phyloP scores from a whole-genome alignment of 2,797 vertebrate genomes.

The Siniperca undulata region DNA sequence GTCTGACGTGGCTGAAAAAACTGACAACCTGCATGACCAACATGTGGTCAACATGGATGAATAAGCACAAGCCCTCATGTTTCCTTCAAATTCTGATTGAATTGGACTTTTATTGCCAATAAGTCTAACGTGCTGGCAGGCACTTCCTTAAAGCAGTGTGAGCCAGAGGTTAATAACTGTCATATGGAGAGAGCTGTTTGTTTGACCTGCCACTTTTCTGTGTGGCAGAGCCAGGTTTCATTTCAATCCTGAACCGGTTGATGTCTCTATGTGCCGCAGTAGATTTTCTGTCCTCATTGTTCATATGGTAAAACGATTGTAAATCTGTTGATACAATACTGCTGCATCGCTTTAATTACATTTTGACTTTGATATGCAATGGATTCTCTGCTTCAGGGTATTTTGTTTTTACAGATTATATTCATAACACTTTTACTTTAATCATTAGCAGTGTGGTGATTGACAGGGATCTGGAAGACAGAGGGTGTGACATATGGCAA shows the following conservation, averaged over 20 bases:
- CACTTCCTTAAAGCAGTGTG: slow-evolving; percentile 52
- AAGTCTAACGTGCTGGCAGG: slow-evolving; percentile 49
- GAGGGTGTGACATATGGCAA: slow-evolving; percentile 43
- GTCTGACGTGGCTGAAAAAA: background rate
- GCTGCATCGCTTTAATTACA: slow-evolving; percentile 13
- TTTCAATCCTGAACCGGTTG: background rate
- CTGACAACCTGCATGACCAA: background rate
- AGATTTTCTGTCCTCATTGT: background rate
- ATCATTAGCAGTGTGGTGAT: slow-evolving; percentile 49
- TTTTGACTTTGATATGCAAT: slow-evolving; percentile 33
- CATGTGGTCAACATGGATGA: slow-evolving; percentile 42
- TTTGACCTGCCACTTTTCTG: slow-evolving; percentile 59
- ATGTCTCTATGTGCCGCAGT: background rate
- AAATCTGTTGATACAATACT: background rate
- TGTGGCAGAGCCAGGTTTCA: slow-evolving; percentile 21
- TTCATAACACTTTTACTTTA: slow-evolving; percentile 19
- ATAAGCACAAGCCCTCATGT: slow-evolving; percentile 30
- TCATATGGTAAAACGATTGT: background rate
- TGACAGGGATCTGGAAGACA: slow-evolving; percentile 38
- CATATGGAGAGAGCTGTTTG: slow-evolving; percentile 58
- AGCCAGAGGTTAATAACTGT: slow-evolving; percentile 66
- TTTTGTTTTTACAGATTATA: slow-evolving; percentile 18
- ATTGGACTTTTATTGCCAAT: slow-evolving; percentile 69
- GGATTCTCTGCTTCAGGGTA: slow-evolving; percentile 2
- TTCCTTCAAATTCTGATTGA: slow-evolving; percentile 62